Evolutionary conservation across 35 echinoderm and acorn worm genomes (phyloP), one percentile per base, ranked within the genome.

Genomic region (Eucidaris tribuloides): DNA sequence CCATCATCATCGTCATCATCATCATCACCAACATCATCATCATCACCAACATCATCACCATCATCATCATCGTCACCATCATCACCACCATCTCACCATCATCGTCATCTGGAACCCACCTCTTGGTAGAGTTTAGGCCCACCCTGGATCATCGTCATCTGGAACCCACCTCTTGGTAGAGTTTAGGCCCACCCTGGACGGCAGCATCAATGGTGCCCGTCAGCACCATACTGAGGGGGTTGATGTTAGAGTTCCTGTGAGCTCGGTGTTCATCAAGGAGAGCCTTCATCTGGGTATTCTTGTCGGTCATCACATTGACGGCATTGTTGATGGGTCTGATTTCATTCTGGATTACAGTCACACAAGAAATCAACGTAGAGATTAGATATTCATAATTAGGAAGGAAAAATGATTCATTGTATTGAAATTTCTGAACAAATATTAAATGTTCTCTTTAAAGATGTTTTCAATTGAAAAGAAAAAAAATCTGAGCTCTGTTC

Each of bases 121-220:
- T 68, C 58, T 65, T 86, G 83, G 41, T 91, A 87, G 34, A 87
- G 86, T 17, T 85, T 62, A 17, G 85, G 77, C 15, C 93, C 93
- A 31, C 93, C 93, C 83, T 56, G 55, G 5, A 96, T n/a, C n/a
- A n/a, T n/a, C n/a, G n/a, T n/a, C n/a, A n/a, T n/a, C n/a, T n/a
- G n/a, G n/a, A n/a, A 17, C 87, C 56, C 62, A 91, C 89, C 58
- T 68, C 58, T 65, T 86, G 83, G 41, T 91, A 87, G 34, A 87
- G 86, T 17, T 85, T 62, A 17, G 85, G 77, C 15, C 93, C 93
- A 31, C 93, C 93, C 83, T 56, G 55, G 5, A 96, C 93, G 28
- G 93, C 93, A 45, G 93, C 93, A 52, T 96, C 93, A 48, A 96
- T 91, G 39, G 84, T 91, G 3, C 93, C 93, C 33, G 91, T 78